These are phyloP conservation scores for Protophormia terraenovae DNA, from an alignment of 2,888 invertebrate species.

Conservation along the genomic window DNA sequence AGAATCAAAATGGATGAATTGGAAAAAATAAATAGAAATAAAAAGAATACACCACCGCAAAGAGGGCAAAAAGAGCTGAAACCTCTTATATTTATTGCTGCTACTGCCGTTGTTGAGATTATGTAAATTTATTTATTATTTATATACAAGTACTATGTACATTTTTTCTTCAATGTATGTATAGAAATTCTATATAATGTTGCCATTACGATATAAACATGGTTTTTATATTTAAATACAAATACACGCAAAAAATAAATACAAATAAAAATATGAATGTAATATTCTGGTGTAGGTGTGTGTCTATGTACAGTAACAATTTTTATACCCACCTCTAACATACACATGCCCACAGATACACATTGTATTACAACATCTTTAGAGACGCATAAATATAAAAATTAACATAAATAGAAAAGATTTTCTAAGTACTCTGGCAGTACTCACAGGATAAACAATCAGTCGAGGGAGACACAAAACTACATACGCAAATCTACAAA, in stretches of 20 bases:
- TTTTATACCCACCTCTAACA: not conserved
- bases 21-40: not conserved
- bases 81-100: not conserved
- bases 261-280: not conserved
- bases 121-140: slow-evolving; percentile 15
- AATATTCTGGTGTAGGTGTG: not conserved
- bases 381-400: slow-evolving; percentile 50
- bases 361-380: slow-evolving; percentile 43
- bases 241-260: not conserved
- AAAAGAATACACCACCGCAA: too few relatives aligned
- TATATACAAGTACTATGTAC: not conserved
- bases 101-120: not conserved
- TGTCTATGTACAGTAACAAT: not conserved
- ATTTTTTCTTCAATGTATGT: not conserved
- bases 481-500: not conserved
- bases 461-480: not conserved
- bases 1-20: not conserved
- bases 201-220: not conserved
- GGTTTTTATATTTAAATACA: not conserved
- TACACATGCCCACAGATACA: not conserved
- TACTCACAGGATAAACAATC: slow-evolving; percentile 37
- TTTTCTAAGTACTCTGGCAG: slow-evolving; percentile 12
- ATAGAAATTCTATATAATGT: not conserved
- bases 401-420: slow-evolving; percentile 52
- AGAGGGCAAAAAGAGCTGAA: not conserved